A percentile compares a stretch with the other conserved stretches of the same genome.
phyloP scores from a whole-genome alignment of 2,113 vertebrate species.

The Puffinus mauretanicus region DNA sequence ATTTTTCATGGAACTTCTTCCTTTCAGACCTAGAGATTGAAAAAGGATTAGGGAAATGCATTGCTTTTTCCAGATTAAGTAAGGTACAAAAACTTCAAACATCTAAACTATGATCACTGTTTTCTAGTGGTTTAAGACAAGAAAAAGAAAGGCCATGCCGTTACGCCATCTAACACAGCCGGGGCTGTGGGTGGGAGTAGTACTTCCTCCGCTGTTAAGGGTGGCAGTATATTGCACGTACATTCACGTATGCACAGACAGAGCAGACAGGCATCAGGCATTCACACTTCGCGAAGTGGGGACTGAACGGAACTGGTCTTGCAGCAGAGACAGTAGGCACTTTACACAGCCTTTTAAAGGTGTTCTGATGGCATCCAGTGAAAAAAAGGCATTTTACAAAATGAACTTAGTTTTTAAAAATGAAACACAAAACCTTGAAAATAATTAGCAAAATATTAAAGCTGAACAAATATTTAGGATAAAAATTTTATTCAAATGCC shows the following conservation, averaged over 20 bases:
- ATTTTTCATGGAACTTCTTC: not conserved
- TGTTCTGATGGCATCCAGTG: not conserved
- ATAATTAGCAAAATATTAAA: not conserved
- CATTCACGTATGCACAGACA: rapidly evolving
- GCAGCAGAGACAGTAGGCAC: not conserved
- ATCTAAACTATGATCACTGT: rapidly evolving
- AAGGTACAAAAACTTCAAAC: not conserved
- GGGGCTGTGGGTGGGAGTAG: not conserved
- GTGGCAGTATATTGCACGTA: rapidly evolving
- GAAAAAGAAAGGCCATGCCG: not conserved
- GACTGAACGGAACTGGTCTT: not conserved
- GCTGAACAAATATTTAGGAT: not conserved
- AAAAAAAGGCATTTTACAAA: not conserved
- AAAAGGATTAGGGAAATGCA: not conserved
- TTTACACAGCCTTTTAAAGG: not conserved
- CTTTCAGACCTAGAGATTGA: not conserved
- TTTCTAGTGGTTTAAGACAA: not conserved
- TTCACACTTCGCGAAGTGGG: not conserved
- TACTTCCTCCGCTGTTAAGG: not conserved
- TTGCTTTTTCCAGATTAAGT: not conserved
- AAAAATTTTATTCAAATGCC: not conserved
- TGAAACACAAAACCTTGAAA: not conserved
- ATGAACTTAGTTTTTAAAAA: not conserved
- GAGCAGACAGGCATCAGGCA: not conserved
- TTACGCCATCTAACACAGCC: not conserved